These are phyloP conservation scores for Graptemys geographica DNA, from an alignment of 2,797 vertebrate species.

Conservation along the genomic window DNA sequence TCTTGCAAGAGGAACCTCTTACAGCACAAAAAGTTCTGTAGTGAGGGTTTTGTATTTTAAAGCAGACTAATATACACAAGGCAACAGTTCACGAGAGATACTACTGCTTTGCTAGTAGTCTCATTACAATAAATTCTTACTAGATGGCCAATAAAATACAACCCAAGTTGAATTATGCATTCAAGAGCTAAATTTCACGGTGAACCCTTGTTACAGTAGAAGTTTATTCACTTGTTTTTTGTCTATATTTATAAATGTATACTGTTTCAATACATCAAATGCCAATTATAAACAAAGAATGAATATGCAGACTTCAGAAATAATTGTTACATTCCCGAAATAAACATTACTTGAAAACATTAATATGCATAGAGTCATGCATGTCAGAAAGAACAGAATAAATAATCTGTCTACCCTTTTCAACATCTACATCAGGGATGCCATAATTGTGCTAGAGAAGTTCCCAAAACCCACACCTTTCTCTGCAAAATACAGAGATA, in stretches of 20 bases:
- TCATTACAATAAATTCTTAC: neutral
- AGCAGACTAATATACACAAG: neutral
- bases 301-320: neutral
- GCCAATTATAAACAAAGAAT: neutral
- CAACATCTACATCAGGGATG: neutral
- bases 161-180: neutral
- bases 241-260: neutral
- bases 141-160: neutral
- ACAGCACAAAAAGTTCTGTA: rapidly evolving
- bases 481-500: neutral
- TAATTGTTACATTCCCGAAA: neutral
- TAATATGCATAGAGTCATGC: neutral
- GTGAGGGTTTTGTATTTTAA: neutral
- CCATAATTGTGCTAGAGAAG: neutral
- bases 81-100: neutral
- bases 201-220: neutral
- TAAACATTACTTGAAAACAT: neutral
- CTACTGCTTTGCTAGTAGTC: no score
- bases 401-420: neutral
- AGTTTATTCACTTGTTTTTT: neutral
- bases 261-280: neutral
- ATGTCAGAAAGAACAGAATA: neutral
- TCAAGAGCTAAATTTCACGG: neutral
- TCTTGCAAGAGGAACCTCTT: neutral
- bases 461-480: neutral